These are phyloP conservation scores for Diadromus collaris DNA, from an alignment of 2,888 invertebrate genomes.

Conservation along the genomic window DNA sequence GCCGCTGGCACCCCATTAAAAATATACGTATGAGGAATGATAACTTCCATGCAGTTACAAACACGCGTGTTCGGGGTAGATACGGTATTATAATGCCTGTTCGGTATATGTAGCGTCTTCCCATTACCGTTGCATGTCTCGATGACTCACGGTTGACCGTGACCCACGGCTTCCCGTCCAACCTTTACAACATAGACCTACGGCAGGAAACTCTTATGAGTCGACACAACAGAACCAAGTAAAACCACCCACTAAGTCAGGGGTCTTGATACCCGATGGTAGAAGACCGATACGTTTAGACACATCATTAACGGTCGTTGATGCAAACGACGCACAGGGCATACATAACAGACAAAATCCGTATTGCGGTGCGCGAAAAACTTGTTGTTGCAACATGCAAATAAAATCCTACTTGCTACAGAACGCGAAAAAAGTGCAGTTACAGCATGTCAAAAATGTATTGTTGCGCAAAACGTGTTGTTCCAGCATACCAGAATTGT, in stretches of 20 bases:
- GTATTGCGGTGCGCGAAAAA: too few species aligned
- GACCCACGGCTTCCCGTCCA: conserved; percentile 29
- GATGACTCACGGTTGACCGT: conserved; percentile 40
- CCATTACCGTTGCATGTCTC: conserved; percentile 1
- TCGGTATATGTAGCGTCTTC: conserved; percentile 1
- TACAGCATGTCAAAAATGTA: too few species aligned
- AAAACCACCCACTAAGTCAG: conserved; percentile 13
- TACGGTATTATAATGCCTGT: neutral
- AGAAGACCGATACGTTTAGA: conserved; percentile 5
- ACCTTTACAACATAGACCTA: conserved; percentile 12
- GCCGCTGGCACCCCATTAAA: neutral
- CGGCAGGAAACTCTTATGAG: conserved; percentile 32
- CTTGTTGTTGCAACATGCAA: too few species aligned
- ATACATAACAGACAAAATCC: neutral
- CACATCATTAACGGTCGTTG: neutral
- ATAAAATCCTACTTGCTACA: too few species aligned
- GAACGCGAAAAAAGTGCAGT: too few species aligned
- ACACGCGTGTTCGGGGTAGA: neutral
- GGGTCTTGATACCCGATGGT: conserved; percentile 2
- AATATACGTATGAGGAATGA: neutral
- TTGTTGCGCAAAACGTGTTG: too few species aligned
- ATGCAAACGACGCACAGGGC: neutral
- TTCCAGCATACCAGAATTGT: too few species aligned
- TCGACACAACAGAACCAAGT: conserved; percentile 1
- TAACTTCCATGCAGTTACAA: neutral